These are phyloP conservation scores for Odontamblyopus rebecca DNA, from an alignment of 2,797 vertebrate species.

Conservation along the genomic window DNA sequence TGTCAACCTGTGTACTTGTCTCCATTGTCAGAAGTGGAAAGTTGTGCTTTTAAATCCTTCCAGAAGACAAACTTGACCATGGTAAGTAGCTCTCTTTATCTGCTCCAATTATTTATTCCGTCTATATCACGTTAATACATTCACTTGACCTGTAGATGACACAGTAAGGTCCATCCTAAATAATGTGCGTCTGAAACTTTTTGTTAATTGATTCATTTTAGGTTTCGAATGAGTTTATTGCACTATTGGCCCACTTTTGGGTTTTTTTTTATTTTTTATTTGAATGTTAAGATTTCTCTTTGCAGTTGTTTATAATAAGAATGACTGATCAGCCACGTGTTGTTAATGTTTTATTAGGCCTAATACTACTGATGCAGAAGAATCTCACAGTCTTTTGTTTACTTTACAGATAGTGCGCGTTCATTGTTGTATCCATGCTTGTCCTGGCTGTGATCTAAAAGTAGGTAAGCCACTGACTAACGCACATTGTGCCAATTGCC, in stretches of 20 bases:
- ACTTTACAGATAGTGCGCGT: conserved; percentile 38
- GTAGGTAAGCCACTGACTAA: conserved; percentile 99
- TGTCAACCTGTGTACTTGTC: neutral
- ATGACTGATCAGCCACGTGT: neutral
- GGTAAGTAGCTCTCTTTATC: conserved; percentile 74
- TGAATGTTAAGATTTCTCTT: neutral
- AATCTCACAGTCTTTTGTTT: conserved; percentile 24
- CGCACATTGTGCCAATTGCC: conserved; percentile 95
- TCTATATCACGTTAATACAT: conserved; percentile 24
- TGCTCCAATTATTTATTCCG: conserved; percentile 46
- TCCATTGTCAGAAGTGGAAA: neutral
- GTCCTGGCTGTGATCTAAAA: conserved; percentile 79
- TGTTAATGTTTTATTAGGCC: neutral
- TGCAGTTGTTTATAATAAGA: neutral
- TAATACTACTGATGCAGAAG: conserved; percentile 3
- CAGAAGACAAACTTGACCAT: conserved; percentile 70
- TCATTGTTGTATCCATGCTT: conserved; percentile 1
- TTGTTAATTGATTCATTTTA: neutral
- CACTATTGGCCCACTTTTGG: neutral
- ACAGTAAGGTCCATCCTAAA: neutral
- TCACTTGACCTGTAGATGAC: neutral
- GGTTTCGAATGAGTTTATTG: conserved; percentile 6
- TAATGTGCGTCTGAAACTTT: neutral
- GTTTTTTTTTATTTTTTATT: neutral
- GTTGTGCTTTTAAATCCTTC: conserved; percentile 32